Evolutionary conservation across 2,888 invertebrate genomes (phyloP), one percentile per base, ranked within the genome.

Genomic region (Dichetophora obliterata): DNA sequence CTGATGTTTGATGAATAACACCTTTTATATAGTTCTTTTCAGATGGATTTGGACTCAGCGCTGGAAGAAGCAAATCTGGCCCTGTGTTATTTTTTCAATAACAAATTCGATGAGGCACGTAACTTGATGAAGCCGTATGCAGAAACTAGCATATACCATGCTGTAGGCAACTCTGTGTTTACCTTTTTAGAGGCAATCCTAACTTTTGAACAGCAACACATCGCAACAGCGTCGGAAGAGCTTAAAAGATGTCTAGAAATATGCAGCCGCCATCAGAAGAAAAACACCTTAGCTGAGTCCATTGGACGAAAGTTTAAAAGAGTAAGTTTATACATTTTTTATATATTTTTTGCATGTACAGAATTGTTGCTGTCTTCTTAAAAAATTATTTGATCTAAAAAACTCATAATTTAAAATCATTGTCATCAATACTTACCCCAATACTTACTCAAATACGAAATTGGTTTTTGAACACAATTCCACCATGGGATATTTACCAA

Each of bases 131-230:
- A 92, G 83, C 96, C 96, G 77, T 94, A 94, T 96, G 92, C 95
- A 5, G 91, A 93, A 69, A 91, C 91, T 65, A 97, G 97, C 79
- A 93, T 98, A 91, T 98, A 98, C 87, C 98, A 98, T 90, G 94
- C 98, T 1, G 91, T 98, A 75, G 98, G 98, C 2, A 92, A 94
- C 80, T 93, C 95, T 5, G 96, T 97, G 43, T 96, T 98, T 86
- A 91, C 94, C 83, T 98, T 96, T 87, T 92, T 98, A 52, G 97
- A 98, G 86, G 98, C 98, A 0, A 93, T 97, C 86, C 91, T 99
- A 85, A 98, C 98, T 2, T 96, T 97, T 86, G 98, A 98, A 87
- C 94, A 93, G 84, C 90, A 91, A 77, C 93, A 95, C 83, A 95
- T 97, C 78, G 92, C 91, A 79, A 90, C 91, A 77, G 96, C 97